Evolutionary conservation across 2,113 vertebrate genomes (phyloP).

Genomic region (Platichthys stellatus): DNA sequence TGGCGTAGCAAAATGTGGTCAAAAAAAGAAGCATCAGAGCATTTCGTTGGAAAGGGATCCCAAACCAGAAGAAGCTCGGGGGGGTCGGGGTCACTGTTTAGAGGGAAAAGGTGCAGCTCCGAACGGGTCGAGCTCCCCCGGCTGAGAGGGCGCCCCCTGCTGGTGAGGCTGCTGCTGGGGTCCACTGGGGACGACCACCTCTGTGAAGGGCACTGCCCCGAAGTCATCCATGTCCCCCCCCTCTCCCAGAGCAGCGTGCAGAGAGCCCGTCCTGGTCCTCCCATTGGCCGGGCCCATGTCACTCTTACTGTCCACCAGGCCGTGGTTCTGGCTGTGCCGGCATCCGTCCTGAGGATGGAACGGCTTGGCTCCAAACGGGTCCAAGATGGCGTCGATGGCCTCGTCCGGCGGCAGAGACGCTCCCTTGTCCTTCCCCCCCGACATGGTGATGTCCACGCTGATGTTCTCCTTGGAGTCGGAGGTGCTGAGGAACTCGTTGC

Average conservation of each 20-base stretch:
- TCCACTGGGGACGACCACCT: slow-evolving; percentile 84
- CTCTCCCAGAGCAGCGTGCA: slow-evolving; percentile 78
- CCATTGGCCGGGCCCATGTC: slow-evolving; percentile 78
- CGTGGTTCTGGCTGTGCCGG: slow-evolving; percentile 85
- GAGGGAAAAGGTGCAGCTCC: slow-evolving; percentile 96
- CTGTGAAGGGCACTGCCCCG: slow-evolving; percentile 94
- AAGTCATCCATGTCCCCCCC: slow-evolving; percentile 91
- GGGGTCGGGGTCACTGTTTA: slow-evolving; percentile 87
- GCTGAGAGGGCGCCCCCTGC: slow-evolving; percentile 52
- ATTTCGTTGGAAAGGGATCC: slow-evolving; percentile 40
- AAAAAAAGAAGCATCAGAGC: slow-evolving; percentile 2
- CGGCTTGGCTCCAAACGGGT: slow-evolving; percentile 94
- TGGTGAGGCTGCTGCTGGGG: slow-evolving; percentile 75
- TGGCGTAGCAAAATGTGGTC: slow-evolving; percentile 46
- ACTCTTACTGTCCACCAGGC: slow-evolving; percentile 77
- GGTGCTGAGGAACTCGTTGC: slow-evolving; percentile 93
- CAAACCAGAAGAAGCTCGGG: slow-evolving; percentile 17
- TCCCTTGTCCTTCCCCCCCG: slow-evolving; percentile 85
- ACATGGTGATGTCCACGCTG: slow-evolving; percentile 80
- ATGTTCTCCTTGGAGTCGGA: slow-evolving; percentile 98
- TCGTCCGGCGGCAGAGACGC: slow-evolving; percentile 84
- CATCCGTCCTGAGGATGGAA: slow-evolving; percentile 88
- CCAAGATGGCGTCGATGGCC: slow-evolving; percentile 82
- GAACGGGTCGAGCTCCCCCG: slow-evolving; percentile 93
- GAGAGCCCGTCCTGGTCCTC: slow-evolving; percentile 82